Evolutionary conservation across 2,113 vertebrate species (phyloP).

Genomic region (Gorsachius goisagi): DNA sequence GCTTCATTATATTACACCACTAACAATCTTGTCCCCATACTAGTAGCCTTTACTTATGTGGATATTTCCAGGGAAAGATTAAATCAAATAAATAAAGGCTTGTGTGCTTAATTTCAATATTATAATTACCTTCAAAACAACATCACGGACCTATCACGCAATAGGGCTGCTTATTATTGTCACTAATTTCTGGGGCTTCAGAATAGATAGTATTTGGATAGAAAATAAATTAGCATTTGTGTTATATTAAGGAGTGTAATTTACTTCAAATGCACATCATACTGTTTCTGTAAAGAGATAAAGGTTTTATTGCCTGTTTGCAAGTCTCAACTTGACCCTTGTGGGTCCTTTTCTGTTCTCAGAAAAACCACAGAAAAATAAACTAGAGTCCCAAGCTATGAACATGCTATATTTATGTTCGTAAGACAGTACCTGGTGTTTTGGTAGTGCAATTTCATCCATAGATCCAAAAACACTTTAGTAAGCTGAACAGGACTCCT

Average conservation of each 20-base stretch:
- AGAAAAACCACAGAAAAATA: neutral
- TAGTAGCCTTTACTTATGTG: neutral
- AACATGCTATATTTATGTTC: neutral
- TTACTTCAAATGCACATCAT: neutral
- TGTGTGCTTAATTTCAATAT: neutral
- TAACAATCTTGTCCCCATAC: neutral
- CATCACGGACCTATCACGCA: neutral
- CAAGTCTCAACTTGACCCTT: neutral
- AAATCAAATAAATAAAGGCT: neutral
- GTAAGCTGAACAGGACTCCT: slow-evolving; percentile 8
- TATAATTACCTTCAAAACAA: neutral
- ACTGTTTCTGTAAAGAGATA: neutral
- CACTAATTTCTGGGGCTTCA: neutral
- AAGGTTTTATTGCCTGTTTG: neutral
- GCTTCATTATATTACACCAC: neutral
- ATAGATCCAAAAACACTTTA: slow-evolving; percentile 20
- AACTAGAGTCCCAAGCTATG: neutral
- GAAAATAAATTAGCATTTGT: neutral
- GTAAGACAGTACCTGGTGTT: neutral
- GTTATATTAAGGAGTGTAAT: neutral
- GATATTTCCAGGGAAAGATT: neutral
- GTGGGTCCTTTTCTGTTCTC: neutral
- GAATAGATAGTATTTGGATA: neutral
- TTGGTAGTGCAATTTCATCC: slow-evolving; percentile 20
- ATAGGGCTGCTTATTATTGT: neutral